Evolutionary conservation across 2,797 vertebrate species (phyloP), one percentile per base, ranked within the genome.

Genomic region (Streptopelia turtur): DNA sequence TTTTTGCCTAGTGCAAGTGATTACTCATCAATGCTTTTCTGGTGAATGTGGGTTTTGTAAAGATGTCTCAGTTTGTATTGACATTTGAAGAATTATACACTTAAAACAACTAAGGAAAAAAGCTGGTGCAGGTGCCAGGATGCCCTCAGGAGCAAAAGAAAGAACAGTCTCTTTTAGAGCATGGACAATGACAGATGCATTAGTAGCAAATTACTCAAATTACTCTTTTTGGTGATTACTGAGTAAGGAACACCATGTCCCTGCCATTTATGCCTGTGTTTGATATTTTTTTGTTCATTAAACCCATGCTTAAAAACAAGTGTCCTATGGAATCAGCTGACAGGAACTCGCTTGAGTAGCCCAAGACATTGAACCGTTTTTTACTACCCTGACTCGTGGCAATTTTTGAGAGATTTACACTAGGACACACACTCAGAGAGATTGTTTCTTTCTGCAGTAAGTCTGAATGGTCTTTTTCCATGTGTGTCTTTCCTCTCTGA

Each of bases 401-500:
- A 88, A 17, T 86, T 94, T 83, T 66, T 22, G 63, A 55, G 70
- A 87, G 81, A 89, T 83, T 94, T 95, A 55, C 61, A 75, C 16
- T 10, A 95, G 49, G 68, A 37, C 16, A n/a, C 0, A 1, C 15
- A 22, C 31, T 79, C 28, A 0, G 2, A 75, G 72, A 85, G 30
- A 49, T 71, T 61, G 5, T 66, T 74, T 79, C 12, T 80, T 69
- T 63, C 60, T 66, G 39, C 15, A 20, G 16, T 41, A 69, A 77
- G 35, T 61, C n/a, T 72, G 43, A 86, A 81, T 30, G 86, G 50
- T 78, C 28, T 61, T 66, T 72, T 52, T 74, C 33, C 37, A 28
- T 45, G 25, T 60, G 17, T 74, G 33, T 63, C 14, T 94, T 91
- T 94, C 22, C 43, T 83, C 53, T 88, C 81, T 95, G 65, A 92